Evolutionary conservation across 2,113 vertebrate species (phyloP).

Genomic region (Lophura nycthemera): DNA sequence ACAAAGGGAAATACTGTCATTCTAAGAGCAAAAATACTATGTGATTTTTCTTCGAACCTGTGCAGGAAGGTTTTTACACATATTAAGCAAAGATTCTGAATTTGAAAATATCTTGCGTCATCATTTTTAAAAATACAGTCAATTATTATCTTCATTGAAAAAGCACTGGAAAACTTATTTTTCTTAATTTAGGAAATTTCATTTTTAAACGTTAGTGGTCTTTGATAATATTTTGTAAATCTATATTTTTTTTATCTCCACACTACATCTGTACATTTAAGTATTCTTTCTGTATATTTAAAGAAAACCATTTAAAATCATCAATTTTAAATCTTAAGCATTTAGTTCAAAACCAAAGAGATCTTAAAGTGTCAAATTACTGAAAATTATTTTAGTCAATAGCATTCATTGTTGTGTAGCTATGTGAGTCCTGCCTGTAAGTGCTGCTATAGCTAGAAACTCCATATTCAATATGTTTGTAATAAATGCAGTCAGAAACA

Average conservation of each 20-base stretch:
- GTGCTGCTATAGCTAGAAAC: background rate
- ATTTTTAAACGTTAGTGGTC: background rate
- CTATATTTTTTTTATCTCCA: background rate
- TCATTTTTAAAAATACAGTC: background rate
- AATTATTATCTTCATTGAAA: background rate
- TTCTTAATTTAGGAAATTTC: background rate
- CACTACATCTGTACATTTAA: background rate
- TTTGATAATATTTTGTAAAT: background rate
- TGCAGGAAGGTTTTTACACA: background rate
- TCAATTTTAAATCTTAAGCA: background rate
- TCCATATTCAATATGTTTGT: background rate
- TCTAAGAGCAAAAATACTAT: background rate
- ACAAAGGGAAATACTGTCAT: background rate
- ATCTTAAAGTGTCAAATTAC: background rate
- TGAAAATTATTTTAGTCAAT: background rate
- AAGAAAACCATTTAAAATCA: background rate
- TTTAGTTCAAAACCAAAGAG: background rate
- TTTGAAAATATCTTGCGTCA: background rate
- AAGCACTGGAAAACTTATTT: background rate
- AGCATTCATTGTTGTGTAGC: rapidly evolving
- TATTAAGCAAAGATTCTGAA: background rate
- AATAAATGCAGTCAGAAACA: background rate
- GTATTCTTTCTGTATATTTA: background rate
- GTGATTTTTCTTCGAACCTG: background rate
- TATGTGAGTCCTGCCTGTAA: background rate